A percentile compares a stretch with the other conserved stretches of the same genome.
These are phyloP conservation scores for Notechis scutatus DNA, from an alignment of 2,113 vertebrate genomes.

Conservation along the genomic window DNA sequence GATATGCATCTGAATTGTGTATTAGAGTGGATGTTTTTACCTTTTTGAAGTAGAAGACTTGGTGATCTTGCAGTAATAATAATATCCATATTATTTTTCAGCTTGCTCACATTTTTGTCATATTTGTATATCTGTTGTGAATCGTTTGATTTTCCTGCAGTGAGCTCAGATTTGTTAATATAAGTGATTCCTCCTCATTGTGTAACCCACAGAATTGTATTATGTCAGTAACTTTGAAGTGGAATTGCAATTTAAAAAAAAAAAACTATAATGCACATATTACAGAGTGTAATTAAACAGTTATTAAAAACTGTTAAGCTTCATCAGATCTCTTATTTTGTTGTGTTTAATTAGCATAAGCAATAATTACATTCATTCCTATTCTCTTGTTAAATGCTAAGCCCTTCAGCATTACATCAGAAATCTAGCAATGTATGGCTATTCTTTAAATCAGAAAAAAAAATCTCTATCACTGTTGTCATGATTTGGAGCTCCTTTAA, in stretches of 20 bases:
- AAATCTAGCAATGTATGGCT: neutral
- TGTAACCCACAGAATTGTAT: neutral
- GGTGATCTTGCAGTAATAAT: neutral
- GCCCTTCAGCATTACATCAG: neutral
- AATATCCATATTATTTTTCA: neutral
- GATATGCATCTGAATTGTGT: constrained; percentile 76
- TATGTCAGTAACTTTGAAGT: neutral
- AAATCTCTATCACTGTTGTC: neutral
- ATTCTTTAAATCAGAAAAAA: neutral
- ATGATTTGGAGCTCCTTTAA: neutral
- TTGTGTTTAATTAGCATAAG: neutral
- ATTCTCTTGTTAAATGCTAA: neutral
- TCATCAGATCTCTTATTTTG: neutral
- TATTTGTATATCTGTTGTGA: neutral
- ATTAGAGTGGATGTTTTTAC: constrained; percentile 62
- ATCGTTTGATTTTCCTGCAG: neutral
- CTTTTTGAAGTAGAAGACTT: constrained; percentile 52
- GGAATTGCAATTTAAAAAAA: neutral
- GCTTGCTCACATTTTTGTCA: neutral
- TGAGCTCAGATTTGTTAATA: neutral
- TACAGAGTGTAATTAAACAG: neutral
- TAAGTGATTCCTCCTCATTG: neutral
- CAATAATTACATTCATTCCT: neutral
- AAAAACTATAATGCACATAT: neutral
- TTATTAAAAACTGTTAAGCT: neutral